Evolutionary conservation across 2,113 vertebrate species (phyloP), one percentile per base, ranked within the genome.

Genomic region (Bostrychus sinensis): DNA sequence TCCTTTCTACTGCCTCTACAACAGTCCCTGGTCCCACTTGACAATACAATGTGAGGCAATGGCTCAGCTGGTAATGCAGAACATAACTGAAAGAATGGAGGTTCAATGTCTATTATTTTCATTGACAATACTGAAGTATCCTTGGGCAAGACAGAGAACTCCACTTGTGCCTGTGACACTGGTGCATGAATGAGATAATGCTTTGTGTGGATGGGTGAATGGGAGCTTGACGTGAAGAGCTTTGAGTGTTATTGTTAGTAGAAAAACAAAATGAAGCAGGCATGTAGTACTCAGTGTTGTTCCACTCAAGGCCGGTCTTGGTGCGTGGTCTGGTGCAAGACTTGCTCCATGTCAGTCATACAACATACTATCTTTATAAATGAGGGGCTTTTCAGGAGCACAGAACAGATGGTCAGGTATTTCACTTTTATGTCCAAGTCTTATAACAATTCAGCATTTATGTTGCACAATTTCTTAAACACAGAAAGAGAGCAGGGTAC

Each of bases 121-220:
- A 7, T 7, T 25, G 45, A 14, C 14, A 23, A 48, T 25, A 7
- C 22, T 14, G 4, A 16, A 48, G 22, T 25, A 22, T 25, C 45
- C 20, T 48, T 48, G 45, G 22, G 45, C 22, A 48, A 48, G 45
- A 48, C 45, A 48, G 12, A 22, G 43, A 46, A 46, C 20, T 25
- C 22, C 45, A 48, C 45, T 48, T 48, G 22, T 14, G 45, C 12
- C 3, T 19, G n/a, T 42, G n/a, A n/a, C n/a, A n/a, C n/a, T n/a
- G n/a, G n/a, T 45, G 42, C 22, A 16, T 45, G 42, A n/a, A n/a
- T n/a, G n/a, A n/a, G 42, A 12, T 11, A 45, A 7, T 23, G 45
- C 45, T 7, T 6, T 25, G 22, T 48, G 45, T 46, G 19, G 5
- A 20, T 48, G 20, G 12, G 6, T 25, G 22, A 48, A 13, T 23